phyloP scores from a whole-genome alignment of 1,140 invertebrate genomes.

The Drosophila hydei region DNA sequence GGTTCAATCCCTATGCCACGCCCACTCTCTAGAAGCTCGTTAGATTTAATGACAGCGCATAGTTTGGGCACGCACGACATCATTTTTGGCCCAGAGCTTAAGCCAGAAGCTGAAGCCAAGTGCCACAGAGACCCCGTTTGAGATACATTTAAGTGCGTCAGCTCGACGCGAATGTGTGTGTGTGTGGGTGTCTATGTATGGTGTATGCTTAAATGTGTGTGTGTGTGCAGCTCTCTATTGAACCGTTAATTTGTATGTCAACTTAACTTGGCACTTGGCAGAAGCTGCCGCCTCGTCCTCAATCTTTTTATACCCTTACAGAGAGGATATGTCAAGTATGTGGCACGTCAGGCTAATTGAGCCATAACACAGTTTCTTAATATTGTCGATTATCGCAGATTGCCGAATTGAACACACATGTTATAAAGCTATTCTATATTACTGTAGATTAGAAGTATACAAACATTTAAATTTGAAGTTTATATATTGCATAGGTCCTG shows the following conservation, averaged over 20 bases:
- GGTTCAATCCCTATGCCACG: background rate
- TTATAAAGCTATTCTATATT: no score
- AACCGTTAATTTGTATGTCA: conserved; percentile 77
- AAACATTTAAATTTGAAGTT: no score
- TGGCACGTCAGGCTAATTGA: no score
- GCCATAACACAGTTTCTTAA: no score
- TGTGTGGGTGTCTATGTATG: conserved; percentile 3
- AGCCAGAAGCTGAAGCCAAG: conserved; percentile 9
- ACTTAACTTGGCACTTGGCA: conserved; percentile 63
- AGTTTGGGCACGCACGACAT: conserved; percentile 80
- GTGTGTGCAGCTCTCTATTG: conserved; percentile 59
- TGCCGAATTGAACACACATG: no score
- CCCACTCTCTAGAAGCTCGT: conserved; percentile 52
- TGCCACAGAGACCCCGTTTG: conserved; percentile 27
- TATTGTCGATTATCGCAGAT: no score
- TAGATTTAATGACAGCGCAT: conserved; percentile 81
- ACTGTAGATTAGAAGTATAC: no score
- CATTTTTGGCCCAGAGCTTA: conserved; percentile 52
- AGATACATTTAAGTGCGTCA: background rate
- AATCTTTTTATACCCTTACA: background rate
- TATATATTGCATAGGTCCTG: no score
- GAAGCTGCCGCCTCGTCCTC: conserved; percentile 34
- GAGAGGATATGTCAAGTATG: background rate
- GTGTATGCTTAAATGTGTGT: conserved; percentile 27
- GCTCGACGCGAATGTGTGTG: background rate